phyloP scores from a whole-genome alignment of 2,797 vertebrate species.

The Calcarius lapponicus region DNA sequence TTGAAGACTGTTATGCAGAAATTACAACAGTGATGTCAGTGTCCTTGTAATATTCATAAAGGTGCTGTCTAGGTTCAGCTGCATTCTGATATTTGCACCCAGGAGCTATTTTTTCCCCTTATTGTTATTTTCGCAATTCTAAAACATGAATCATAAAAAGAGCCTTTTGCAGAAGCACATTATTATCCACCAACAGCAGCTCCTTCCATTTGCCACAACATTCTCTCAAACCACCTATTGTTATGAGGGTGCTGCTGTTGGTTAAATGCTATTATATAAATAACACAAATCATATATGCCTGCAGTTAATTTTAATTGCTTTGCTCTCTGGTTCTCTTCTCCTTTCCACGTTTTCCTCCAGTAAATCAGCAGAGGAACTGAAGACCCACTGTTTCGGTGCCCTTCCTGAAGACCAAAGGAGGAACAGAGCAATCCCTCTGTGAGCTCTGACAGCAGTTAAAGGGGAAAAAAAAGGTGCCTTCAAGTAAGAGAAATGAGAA shows the following conservation, averaged over 20 bases:
- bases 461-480: background rate
- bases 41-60: conserved; percentile 14
- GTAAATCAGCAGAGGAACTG: background rate
- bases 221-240: conserved; percentile 30
- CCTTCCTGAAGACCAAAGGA: background rate
- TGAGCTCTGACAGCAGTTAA: background rate
- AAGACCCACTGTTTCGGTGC: background rate
- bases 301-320: conserved; percentile 35
- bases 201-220: conserved; percentile 12
- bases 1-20: background rate
- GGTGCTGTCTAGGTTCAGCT: background rate
- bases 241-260: conserved; percentile 22
- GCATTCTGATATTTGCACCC: background rate
- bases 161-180: background rate
- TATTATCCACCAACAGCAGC: background rate
- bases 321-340: background rate
- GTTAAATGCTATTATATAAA: conserved; percentile 52
- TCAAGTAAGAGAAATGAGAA: background rate
- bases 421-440: background rate
- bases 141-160: background rate
- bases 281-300: conserved; percentile 35
- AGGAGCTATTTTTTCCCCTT: background rate
- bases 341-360: background rate
- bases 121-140: conserved; percentile 17
- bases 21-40: background rate